These are phyloP conservation scores for Hemiprocne comata DNA, from an alignment of 2,113 vertebrate species.

Conservation along the genomic window DNA sequence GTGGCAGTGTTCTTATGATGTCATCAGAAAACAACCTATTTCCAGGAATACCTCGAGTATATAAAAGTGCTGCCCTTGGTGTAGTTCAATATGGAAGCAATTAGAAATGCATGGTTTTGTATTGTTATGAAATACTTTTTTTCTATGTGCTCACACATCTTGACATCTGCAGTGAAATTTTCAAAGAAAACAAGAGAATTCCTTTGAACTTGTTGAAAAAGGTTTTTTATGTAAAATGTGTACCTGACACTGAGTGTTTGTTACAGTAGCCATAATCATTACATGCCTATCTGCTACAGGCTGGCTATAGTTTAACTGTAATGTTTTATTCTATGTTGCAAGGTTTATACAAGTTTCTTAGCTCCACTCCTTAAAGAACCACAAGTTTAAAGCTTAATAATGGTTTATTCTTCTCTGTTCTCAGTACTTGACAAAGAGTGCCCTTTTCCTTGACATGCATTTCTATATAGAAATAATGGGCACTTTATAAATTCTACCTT, in stretches of 20 bases:
- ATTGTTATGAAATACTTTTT: slow-evolving; percentile 23
- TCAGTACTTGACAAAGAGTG: neutral
- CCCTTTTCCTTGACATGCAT: slow-evolving; percentile 30
- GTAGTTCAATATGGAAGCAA: slow-evolving; percentile 40
- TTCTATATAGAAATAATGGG: neutral
- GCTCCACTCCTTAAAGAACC: neutral
- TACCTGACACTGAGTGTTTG: neutral
- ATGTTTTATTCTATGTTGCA: neutral
- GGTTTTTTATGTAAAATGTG: slow-evolving; percentile 51
- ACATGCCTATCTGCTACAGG: neutral
- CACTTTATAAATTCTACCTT: neutral
- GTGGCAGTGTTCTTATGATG: slow-evolving; percentile 52
- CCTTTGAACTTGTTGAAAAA: slow-evolving; percentile 49
- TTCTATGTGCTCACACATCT: neutral
- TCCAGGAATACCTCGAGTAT: slow-evolving; percentile 64
- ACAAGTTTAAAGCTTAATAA: neutral
- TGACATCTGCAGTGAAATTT: slow-evolving; percentile 24
- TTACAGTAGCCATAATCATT: neutral
- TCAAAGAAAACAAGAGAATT: slow-evolving; percentile 41
- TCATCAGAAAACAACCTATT: slow-evolving; percentile 62
- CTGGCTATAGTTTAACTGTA: slow-evolving; percentile 9
- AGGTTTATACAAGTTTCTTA: neutral
- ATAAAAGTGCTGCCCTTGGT: slow-evolving; percentile 27
- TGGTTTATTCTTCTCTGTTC: slow-evolving; percentile 4
- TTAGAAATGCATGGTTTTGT: slow-evolving; percentile 35